phyloP scores from a whole-genome alignment of 2,113 vertebrate species.

The Nothocercus nigrocapillus region DNA sequence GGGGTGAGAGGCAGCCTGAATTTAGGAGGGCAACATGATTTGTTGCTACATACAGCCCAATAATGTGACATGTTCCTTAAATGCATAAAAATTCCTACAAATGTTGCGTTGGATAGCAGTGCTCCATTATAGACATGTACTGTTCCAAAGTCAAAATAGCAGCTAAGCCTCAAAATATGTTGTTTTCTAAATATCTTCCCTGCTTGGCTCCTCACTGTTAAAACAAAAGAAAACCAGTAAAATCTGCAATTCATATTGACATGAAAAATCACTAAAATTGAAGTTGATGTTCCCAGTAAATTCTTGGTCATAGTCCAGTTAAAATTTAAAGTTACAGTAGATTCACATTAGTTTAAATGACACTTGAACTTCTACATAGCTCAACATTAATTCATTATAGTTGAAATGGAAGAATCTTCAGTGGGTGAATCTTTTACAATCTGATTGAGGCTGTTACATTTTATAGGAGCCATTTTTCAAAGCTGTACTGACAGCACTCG shows the following conservation, averaged over 20 bases:
- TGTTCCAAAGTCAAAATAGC: background rate
- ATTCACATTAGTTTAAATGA: constrained; percentile 90
- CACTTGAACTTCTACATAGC: constrained; percentile 93
- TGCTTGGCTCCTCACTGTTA: constrained; percentile 7
- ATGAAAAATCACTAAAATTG: constrained; percentile 64
- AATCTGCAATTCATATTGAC: constrained; percentile 47
- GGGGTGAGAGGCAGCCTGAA: background rate
- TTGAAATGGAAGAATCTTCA: constrained; percentile 85
- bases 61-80: constrained; percentile 4
- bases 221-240: constrained; percentile 62
- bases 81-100: background rate
- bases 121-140: background rate
- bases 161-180: constrained; percentile 11
- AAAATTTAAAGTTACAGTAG: constrained; percentile 78
- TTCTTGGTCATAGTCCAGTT: constrained; percentile 69
- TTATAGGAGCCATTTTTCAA: constrained; percentile 99
- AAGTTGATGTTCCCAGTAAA: constrained; percentile 70
- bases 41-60: background rate
- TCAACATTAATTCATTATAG: constrained; percentile 96
- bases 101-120: background rate
- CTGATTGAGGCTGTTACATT: constrained; percentile 98
- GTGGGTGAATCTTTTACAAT: constrained; percentile 89
- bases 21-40: background rate
- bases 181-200: constrained; percentile 9
- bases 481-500: constrained; percentile 95